Base-by-base conservation (phyloP, 2,888 invertebrate species). In the Lepetodrilus schrolli region DNA sequence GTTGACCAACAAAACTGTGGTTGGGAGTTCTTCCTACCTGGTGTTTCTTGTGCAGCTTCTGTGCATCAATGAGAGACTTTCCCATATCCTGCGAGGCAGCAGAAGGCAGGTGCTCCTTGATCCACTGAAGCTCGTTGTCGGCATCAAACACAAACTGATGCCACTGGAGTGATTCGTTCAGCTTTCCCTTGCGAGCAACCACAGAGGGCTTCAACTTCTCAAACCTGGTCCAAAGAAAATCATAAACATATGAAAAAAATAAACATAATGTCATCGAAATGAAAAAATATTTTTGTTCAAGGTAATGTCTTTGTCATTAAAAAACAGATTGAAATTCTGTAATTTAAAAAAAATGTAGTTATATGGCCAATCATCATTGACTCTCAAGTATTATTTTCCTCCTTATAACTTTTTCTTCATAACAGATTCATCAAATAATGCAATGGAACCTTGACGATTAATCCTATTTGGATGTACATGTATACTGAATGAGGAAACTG, bases 81-180 rank as follows among this genome's bases (percentile, higher is more conserved):
- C 97, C 96, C 26, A 95, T 91, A 34, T 92, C 91, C 38, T 87
- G 87, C 0, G 96, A 95, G 0, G 94, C 92, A 0, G 96, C 97
- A 0, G 94, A 93, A 0, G 96, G 95, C 80, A 94, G 90, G 76
- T 97, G 96, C 90, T 98, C 98, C 47, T 94, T 94, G 80, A 99
- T 95, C 99, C 99, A 99, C 88, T 96, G 96, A 84, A 96, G 92
- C 90, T 99, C 98, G 0, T 95, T 94, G 66, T 96, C 95, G 65
- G 98, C 93, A 87, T 98, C 97, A 85, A 98, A 97, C 1, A 95
- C 94, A 90, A 98, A 97, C 90, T 98, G 96, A 91, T 98, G 97
- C 88, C 95, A 94, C 81, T 96, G 94, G 65, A 94, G 93, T 0
- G 98, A 96, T 88, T 98, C 96, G 85, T 96, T 95, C 26, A 99